A percentile compares a stretch with the other conserved stretches of the same genome.
These are phyloP conservation scores for Polyploca ridens DNA, from an alignment of 2,888 invertebrate genomes.

Conservation along the genomic window DNA sequence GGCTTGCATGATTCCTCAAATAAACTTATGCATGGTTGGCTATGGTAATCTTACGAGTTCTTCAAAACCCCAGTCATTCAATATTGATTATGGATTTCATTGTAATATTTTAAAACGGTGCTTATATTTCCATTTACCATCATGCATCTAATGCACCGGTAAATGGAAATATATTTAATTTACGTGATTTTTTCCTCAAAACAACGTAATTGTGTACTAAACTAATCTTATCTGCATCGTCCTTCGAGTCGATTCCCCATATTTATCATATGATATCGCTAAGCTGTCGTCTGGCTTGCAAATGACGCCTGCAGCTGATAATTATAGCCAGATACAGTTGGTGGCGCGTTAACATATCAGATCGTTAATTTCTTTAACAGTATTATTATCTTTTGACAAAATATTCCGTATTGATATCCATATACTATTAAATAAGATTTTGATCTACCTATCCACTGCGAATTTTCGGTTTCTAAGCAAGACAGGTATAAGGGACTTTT, in stretches of 20 bases:
- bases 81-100: conserved; percentile 12
- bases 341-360: neutral
- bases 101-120: conserved; percentile 9
- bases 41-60: conserved; percentile 40
- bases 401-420: neutral
- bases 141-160: no score
- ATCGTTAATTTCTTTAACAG: neutral
- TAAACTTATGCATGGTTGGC: conserved; percentile 30
- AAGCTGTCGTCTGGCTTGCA: conserved; percentile 17
- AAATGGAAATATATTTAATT: no score
- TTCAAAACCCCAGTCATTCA: conserved; percentile 16
- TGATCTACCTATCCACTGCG: no score
- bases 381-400: neutral
- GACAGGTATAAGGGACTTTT: neutral
- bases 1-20: conserved; percentile 25
- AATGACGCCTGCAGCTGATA: conserved; percentile 8
- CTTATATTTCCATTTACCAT: neutral
- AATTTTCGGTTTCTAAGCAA: neutral
- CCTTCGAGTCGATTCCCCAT: conserved; percentile 53
- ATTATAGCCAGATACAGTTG: neutral
- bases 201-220: conserved; percentile 31
- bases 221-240: conserved; percentile 58
- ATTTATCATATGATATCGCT: conserved; percentile 34
- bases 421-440: conserved; percentile 4
- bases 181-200: conserved; percentile 10